Base-by-base conservation (phyloP, 2,888 invertebrate species). In the Plebejus melissa region DNA sequence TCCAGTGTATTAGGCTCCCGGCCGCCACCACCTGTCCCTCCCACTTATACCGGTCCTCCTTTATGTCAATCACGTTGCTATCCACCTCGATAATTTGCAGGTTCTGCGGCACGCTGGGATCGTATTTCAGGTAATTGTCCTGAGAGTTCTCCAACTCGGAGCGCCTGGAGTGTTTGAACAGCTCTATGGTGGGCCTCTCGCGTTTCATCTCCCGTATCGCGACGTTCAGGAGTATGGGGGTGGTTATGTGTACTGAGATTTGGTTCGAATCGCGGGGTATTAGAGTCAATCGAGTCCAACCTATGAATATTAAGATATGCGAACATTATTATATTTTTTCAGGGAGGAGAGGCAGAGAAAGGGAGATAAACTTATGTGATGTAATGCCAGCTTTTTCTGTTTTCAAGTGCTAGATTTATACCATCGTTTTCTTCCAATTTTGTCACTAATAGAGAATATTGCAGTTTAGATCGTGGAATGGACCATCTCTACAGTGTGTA, bases 81-180 rank as follows among this genome's bases (percentile, higher is more conserved):
- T 92, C 89, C 16, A 93, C 87, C 80, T 93, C 90, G 57, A 93
- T 83, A 38, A 93, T 92, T 78, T 90, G 90, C n/a, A 93, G 80
- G 77, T 92, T 93, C 80, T 91, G 90, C 1, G 93, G 93, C 38
- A 90, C 89, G 74, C 85, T 88, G 0, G 90, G 89, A 60, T 93
- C 92, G 81, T 93, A 93, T 81, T 90, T 92, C 79, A 92, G 84
- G 79, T 93, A 91, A 77, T 88, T 88, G 80, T 87, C 83, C 76
- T 88, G 86, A 76, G 85, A 85, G 72, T 86, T 82, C 65, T 87
- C 87, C 11, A 88, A 80, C 76, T 89, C 89, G 77, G 84, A 84
- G 7, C 86, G 86, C 32, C 84, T 88, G 1, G 88, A 81, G 76
- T 83, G 87, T 77, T 90, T 89, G 78, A 82, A 84, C 32, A 93